Evolutionary conservation across 2,113 vertebrate species (phyloP), one percentile per base, ranked within the genome.

Genomic region (Strix aluco): DNA sequence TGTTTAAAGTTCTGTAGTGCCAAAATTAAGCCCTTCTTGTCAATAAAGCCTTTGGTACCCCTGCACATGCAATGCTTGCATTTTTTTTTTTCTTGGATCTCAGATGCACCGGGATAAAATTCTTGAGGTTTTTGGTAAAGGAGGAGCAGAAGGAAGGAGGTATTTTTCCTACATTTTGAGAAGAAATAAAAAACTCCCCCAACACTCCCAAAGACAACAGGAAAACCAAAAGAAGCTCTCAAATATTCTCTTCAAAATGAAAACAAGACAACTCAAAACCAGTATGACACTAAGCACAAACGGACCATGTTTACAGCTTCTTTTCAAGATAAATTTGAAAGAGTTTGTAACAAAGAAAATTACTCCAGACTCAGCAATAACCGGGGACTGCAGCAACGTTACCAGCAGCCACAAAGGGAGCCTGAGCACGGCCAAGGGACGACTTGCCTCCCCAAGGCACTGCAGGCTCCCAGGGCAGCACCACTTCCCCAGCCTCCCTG

Each of bases 371-470:
- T 44, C 66, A n/a, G 89, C 80, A 90, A 7, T 57, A 83, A 34
- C 5, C 2, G 2, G 47, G 54, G 75, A 20, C 54, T 27, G 54
- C 0, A 9, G 58, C 59, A 80, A 57, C 4, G 6, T 34, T 16
- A 12, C 13, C 62, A 51, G 62, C 78, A 86, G 81, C 72, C 78
- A 75, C 81, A 71, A 30, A 61, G 34, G 1, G 4, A 92, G 81
- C 58, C 34, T 0, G 1, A 77, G 86, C 10, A 3, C 1, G 2
- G 44, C 36, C 2, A 3, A 40, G 59, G 15, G 29, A 51, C 66
- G n/a, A 46, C 19, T 27, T 7, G 4, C 46, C 78, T 92, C 40
- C 74, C 47, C 2, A 2, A 15, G 83, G 67, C 86, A 88, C 75
- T 13, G 46, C 42, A 72, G 69, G 51, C 86, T 82, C 74, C 78